Evolutionary conservation across 2,888 invertebrate genomes (phyloP), one percentile per base, ranked within the genome.

Genomic region (Leucania comma): DNA sequence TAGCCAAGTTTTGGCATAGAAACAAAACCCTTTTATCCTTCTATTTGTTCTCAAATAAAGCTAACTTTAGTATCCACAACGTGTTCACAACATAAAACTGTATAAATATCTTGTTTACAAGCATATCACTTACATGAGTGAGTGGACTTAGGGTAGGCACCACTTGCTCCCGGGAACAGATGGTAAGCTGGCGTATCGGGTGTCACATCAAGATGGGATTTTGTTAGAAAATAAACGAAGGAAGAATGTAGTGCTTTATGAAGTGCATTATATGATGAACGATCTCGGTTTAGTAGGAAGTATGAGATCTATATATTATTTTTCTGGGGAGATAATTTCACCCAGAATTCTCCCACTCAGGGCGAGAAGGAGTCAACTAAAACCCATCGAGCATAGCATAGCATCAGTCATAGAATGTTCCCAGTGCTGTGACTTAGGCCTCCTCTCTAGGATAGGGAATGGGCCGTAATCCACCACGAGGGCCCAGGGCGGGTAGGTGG

Each of bases 181-280:
- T 75, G 75, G 50, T 14, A 32, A 42, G 20, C 32, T 57, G 1
- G 12, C 20, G 46, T 62, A 63, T 63, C 46, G 35, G 46, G 35
- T 71, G 42, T 54, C 68, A 6, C 22, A 50, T 35, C 22, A 24
- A 48, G 54, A 53, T 26, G n/a, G 26, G 56, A 59, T 48, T 26
- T 20, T 35, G 20, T 53, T 54, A 29, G 35, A 71, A 71, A 72
- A 71, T 22, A 59, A 71, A 70, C 42, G 32, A 70, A 50, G 12
- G 9, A 68, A 24, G 9, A 17, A 10, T 14, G 5, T 32, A 20
- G 22, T 66, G 3, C 2, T 17, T 65, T n/a, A 26, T n/a, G 14
- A 17, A 64, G 10, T 24, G 24, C 24, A 46, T 46, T 14, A 12
- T 50, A 29, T 29, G 20, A 35, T 61, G 3, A 50, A 51, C 17